Evolutionary conservation across 2,888 invertebrate species (phyloP), one percentile per base, ranked within the genome.

Genomic region (Amorpha juglandis): DNA sequence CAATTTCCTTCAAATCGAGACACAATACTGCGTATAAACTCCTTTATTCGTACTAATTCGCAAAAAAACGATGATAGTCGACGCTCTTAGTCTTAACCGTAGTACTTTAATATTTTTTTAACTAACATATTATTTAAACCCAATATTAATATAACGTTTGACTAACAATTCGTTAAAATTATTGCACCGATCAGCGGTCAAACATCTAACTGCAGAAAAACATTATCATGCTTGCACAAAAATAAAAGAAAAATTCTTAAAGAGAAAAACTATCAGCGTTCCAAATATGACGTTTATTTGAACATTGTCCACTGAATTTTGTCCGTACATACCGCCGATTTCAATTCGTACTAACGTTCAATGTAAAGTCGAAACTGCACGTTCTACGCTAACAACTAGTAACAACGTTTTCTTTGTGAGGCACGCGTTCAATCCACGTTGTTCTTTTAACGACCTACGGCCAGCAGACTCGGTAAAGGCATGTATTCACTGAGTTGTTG

Each of bases 401-500:
- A 45, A 45, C 58, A 58, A 58, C 38, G 58, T 58, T 58, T 55
- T 58, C 58, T 58, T 58, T 58, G 58, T 42, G 58, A 58, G 42
- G 6, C 42, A 1, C 16, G 1, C 58, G 12, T 42, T 11, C 33
- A 27, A 6, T 42, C 38, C 16, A 7, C 42, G 19, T 42, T 38
- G 38, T 38, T 38, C 21, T 58, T 58, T 55, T 58, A 12, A 16
- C 42, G 12, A 12, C 58, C 58, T 6, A 4, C 52, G 27, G 19
- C 14, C 3, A 38, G 7, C 55, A 50, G 50, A 27, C 6, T 35
- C 35, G 8, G 14, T 45, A 11, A 45, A 14, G 45, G 12, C 45
- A 12, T 45, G 45, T 45, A 0, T 45, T 4, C 45, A 45, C 11
- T 45, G 11, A 1, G 1, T 1, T 6, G 45, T 45, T 45, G 45